Evolutionary conservation across 2,888 invertebrate genomes (phyloP).

Genomic region (Cataglyphis altisquamis): DNA sequence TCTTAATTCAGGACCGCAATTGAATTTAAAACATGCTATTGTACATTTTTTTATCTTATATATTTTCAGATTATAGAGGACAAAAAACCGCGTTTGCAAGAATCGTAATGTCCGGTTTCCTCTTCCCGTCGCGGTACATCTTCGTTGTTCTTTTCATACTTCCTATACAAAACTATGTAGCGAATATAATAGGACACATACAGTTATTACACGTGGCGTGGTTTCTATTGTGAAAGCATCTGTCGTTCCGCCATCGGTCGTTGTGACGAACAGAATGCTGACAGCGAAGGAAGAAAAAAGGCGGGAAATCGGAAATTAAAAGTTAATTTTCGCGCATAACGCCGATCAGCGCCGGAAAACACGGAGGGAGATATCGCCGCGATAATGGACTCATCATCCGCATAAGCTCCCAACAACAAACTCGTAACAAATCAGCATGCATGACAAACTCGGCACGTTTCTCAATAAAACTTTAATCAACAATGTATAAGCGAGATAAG

Average conservation of each 20-base stretch:
- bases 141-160: slow-evolving; percentile 39
- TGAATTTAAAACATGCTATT: background rate
- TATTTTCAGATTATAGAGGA: slow-evolving; percentile 28
- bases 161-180: slow-evolving; percentile 20
- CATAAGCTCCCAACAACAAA: background rate
- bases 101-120: slow-evolving; percentile 19
- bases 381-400: slow-evolving; percentile 3
- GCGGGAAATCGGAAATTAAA: slow-evolving; percentile 79
- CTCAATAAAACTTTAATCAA: background rate
- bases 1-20: background rate
- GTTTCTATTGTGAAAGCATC: slow-evolving; percentile 79
- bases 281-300: slow-evolving; percentile 56
- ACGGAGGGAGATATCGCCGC: background rate
- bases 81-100: slow-evolving; percentile 25
- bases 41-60: background rate
- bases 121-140: background rate
- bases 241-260: slow-evolving; percentile 70
- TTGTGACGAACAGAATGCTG: slow-evolving; percentile 31
- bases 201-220: slow-evolving; percentile 64
- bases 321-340: slow-evolving; percentile 71
- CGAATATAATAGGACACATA: slow-evolving; percentile 29
- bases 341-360: background rate
- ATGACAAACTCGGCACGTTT: background rate
- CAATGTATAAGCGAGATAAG: background rate
- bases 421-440: background rate